Base-by-base conservation (phyloP, 2,888 invertebrate species). In the Podotricha telesiphe region DNA sequence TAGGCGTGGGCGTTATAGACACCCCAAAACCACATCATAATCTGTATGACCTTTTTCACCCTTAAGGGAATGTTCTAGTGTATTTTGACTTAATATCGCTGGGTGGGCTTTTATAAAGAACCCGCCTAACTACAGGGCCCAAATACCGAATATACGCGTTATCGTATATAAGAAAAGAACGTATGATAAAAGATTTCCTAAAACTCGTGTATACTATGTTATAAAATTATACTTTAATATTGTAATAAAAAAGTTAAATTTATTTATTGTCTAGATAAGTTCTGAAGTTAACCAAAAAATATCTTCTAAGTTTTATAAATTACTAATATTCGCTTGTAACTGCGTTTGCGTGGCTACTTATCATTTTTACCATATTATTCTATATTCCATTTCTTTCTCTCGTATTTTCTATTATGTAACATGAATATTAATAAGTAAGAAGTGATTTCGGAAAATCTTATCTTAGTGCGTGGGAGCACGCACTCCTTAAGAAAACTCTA, bases 61-160 rank as follows among this genome's bases (percentile, higher is more conserved):
- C 34, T 20, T 8, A 34, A 15, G 37, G 17, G 15, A 7, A 59
- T 4, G 3, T 58, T 19, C 2, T 59, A n/a, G 45, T 59, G 11
- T 59, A 59, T 45, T 59, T n/a, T 59, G n/a, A 59, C 45, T 59
- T 45, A 45, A 45, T 59, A 28, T 59, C 22, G 28, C 34, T 28
- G n/a, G 48, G 13, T 48, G 19, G 13, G 17, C 13, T 34, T 62
- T 62, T 48, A 34, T 48, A 34, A 48, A 34, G 19, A 48, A 62
- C 17, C 47, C 48, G 48, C 48, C 22, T 47, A 20, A 62, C 37
- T 48, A 5, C 3, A 2, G 17, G 19, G 34, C 7, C 13, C 47
- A n/a, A 45, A 47, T 34, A 34, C 17, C 15, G 6, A 61, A 61
- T n/a, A 13, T 61, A 28, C 2, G 42, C 20, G 20, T 59, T 45